Evolutionary conservation across 2,888 invertebrate species (phyloP), one percentile per base, ranked within the genome.

Genomic region (Acheta domesticus): DNA sequence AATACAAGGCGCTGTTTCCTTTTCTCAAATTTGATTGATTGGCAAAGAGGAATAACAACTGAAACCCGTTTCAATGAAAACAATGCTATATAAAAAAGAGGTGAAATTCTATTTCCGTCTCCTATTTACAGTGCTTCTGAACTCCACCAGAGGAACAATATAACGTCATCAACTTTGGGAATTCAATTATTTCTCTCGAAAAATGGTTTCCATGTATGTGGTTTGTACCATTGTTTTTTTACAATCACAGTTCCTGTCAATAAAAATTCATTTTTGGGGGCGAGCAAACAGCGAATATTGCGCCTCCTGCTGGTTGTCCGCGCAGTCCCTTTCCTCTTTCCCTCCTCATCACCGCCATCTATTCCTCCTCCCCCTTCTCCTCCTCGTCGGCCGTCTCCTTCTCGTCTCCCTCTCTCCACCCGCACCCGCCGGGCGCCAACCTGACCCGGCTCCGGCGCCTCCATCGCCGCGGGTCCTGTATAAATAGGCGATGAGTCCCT

Each of bases 1-100:
- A 62, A 62, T 62, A 62, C 62, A 62, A 62, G 62, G 62, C 62
- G 62, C 62, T 62, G 62, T 62, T 62, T 62, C 62, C 62, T 62
- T 19, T 19, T n/a, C 62, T 62, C 62, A 62, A 62, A 62, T 62
- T 62, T 62, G 62, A 62, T 62, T 62, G 62, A 62, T 62, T 62
- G 62, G 62, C n/a, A 62, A 62, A 62, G 62, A 62, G n/a, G 62
- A 62, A 62, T 62, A 62, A 62, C 62, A 62, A 62, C 62, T 62
- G 62, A 62, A 62, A 62, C 62, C 62, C 62, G 62, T 62, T 62
- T 62, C 62, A 62, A 19, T 62, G 62, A 62, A 62, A 62, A 62
- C 62, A 62, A 62, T 62, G n/a, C 62, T 62, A n/a, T 62, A 62
- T 62, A n/a, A 62, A 62, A 62, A 62, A 62, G 62, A 62, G 62